Percentiles rank a stretch among this genome's conserved stretches.
These are phyloP conservation scores for Hyposmocoma kahamanoa DNA, from an alignment of 1,140 invertebrate species.

Conservation along the genomic window DNA sequence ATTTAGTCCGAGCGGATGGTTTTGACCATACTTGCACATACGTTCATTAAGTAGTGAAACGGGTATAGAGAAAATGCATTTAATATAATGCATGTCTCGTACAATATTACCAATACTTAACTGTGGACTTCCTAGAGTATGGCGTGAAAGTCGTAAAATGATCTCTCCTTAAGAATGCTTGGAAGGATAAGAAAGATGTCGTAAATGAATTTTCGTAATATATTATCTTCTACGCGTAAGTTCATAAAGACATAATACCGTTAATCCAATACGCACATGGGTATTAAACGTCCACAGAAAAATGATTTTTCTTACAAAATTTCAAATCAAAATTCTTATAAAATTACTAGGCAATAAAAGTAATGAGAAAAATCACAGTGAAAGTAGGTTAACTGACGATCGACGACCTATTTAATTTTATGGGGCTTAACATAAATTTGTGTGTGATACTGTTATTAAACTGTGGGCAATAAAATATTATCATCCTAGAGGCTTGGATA, in stretches of 20 bases:
- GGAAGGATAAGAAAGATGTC: not conserved
- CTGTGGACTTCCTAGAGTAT: not conserved
- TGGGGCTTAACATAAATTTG: constrained; percentile 11
- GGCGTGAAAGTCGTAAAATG: not conserved
- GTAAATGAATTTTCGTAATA: not conserved
- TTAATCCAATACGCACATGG: not conserved
- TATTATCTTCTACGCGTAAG: not conserved
- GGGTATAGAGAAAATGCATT: too few species aligned
- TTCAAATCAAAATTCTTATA: constrained; percentile 7
- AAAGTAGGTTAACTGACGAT: constrained; percentile 37
- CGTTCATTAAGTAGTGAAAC: too few species aligned
- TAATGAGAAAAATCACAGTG: constrained; percentile 27
- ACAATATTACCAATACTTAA: too few species aligned
- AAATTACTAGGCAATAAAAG: not conserved
- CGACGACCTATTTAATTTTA: constrained; percentile 19
- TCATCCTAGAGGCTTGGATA: not conserved
- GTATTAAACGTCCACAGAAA: not conserved
- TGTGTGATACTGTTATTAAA: constrained; percentile 7
- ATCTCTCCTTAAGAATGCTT: not conserved
- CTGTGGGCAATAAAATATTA: not conserved
- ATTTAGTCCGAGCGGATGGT: too few species aligned
- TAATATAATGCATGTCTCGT: too few species aligned
- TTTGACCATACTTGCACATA: too few species aligned
- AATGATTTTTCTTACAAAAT: constrained; percentile 2
- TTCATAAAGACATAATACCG: not conserved